Base-by-base conservation (phyloP, 2,113 vertebrate species). In the Scatophagus argus region DNA sequence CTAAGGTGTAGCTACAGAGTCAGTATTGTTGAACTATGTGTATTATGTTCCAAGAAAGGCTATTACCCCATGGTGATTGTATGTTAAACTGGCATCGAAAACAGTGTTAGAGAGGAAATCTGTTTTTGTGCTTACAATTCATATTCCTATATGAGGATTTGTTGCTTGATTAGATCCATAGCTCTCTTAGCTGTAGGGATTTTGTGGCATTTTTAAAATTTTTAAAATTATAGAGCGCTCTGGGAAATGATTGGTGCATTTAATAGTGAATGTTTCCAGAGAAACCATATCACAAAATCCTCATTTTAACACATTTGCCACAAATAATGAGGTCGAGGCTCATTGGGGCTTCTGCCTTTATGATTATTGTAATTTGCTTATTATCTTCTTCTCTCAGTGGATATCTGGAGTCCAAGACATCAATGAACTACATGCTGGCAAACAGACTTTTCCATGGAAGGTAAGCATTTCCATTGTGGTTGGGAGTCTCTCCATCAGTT, bases 381-480 rank as follows among this genome's bases (percentile, higher is more conserved):
- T 88, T 88, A 78, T 92, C 81, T 87, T 86, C 81, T 68, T 87
- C 77, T 89, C 70, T 85, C 86, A 95, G 95, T 82, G 92, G 89
- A 88, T 99, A 96, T 94, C 93, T 99, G 44, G 97, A 99, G 87
- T 95, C 96, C 90, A 99, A 98, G 92, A 98, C 97, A 62, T 96
- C 97, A 52, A 95, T 99, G 96, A 99, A 99, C 89, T 96, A 95
- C 87, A 97, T 98, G 97, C 84, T 99, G 94, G 97, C 97, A 17
- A 96, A 94, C 69, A 95, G 92, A 85, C 96, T 99, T 89, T 99
- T 99, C 94, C 95, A 96, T 88, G 96, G 94, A 95, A 97, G 96
- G 97, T 99, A 93, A 91, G 94, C 85, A 80, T 87, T 94, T 93
- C 89, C 90, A 93, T 77, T 87, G 86, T 79, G 87, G 89, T 94